Evolutionary conservation across 2,113 vertebrate species (phyloP).

Genomic region (Labrus mixtus): DNA sequence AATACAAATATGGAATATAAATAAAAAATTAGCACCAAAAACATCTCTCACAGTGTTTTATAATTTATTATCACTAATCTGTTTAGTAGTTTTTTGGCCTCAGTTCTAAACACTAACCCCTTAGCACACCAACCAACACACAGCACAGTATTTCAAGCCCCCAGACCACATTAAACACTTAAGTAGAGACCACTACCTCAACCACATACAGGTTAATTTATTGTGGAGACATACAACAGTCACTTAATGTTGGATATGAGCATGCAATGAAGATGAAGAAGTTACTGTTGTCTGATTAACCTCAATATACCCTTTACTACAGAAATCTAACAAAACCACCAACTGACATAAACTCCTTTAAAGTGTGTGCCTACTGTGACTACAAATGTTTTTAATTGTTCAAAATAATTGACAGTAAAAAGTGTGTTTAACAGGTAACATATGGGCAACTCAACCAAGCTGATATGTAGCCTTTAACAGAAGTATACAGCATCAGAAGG

Average conservation of each 20-base stretch:
- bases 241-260: background rate
- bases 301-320: background rate
- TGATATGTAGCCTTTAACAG: too few relatives aligned
- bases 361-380: background rate
- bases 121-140: background rate
- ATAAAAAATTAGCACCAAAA: too few relatives aligned
- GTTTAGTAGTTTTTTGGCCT: too few relatives aligned
- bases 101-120: background rate
- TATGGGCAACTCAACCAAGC: too few relatives aligned
- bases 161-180: conserved; percentile 41
- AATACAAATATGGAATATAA: too few relatives aligned
- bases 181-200: conserved; percentile 8
- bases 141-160: background rate
- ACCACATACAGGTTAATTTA: conserved; percentile 32
- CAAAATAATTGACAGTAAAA: background rate
- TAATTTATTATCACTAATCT: too few relatives aligned
- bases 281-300: background rate
- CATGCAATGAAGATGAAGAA: background rate
- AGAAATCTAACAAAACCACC: conserved; percentile 18
- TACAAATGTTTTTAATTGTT: background rate
- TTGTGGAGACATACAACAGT: background rate
- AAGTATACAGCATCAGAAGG: too few relatives aligned
- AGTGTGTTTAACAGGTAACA: too few relatives aligned
- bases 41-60: background rate
- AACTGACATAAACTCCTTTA: background rate